Evolutionary conservation across 2,113 vertebrate genomes (phyloP).

Genomic region (Cygnus atratus): DNA sequence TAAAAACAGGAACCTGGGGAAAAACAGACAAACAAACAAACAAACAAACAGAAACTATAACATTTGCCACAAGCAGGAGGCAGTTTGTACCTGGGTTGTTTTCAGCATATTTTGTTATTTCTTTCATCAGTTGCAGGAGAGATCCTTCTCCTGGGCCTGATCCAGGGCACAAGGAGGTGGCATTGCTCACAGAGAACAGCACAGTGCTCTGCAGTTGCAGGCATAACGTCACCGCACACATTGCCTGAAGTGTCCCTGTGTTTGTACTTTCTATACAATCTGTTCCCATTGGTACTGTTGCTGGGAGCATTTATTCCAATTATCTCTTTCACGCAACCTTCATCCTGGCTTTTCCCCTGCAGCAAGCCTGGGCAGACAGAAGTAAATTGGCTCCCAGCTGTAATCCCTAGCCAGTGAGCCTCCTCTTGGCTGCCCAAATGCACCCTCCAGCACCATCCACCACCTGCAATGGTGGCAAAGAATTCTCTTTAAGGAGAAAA

Average conservation of each 20-base stretch:
- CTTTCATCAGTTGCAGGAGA: background rate
- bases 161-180: background rate
- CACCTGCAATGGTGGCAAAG: background rate
- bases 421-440: background rate
- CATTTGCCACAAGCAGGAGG: background rate
- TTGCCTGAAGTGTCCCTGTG: background rate
- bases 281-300: background rate
- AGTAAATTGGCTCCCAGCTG: background rate
- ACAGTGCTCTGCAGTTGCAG: background rate
- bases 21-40: background rate
- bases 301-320: background rate
- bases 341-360: background rate
- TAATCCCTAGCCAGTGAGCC: background rate
- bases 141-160: background rate
- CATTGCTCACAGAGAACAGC: background rate
- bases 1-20: background rate
- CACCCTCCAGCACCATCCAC: background rate
- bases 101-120: background rate
- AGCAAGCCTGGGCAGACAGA: background rate
- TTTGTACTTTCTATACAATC: background rate
- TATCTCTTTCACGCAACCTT: background rate
- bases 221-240: background rate
- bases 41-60: background rate
- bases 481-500: background rate
- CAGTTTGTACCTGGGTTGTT: fast-evolving